Evolutionary conservation across 2,797 vertebrate genomes (phyloP), one percentile per base, ranked within the genome.

Genomic region (Phoebastria nigripes): DNA sequence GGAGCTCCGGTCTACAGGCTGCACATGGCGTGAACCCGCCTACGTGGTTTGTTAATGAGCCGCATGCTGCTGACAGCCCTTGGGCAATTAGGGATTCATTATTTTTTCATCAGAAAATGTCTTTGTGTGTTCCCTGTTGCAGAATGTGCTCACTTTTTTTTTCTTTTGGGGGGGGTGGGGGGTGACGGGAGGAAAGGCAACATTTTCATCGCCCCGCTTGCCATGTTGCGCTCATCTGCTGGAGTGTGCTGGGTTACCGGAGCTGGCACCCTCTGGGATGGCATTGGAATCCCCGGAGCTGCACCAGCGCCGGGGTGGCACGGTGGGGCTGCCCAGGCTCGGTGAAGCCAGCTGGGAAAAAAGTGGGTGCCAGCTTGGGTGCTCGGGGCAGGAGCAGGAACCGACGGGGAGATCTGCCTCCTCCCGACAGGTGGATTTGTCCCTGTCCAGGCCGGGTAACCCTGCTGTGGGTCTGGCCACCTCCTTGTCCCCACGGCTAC

Each of bases 171-270:
- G 15, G n/a, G n/a, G 24, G 18, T 17, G 5, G 5, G 2, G 5
- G 8, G 3, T 5, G 17, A 12, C 22, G 9, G 11, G 31, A n/a
- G 33, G 46, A n/a, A 37, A 19, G 22, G 19, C 26, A 6, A 25
- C 1, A 0, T 41, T 78, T 47, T 10, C 14, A 11, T 8, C 1
- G 1, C 28, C 42, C 12, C 1, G 0, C 26, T 65, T 19, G n/a
- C n/a, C 17, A 1, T 1, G 33, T 28, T 35, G 78, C 4, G 1
- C 37, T 21, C 3, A 44, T 33, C 29, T 13, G 25, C 58, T 24
- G 35, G 37, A 15, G 20, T 0, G 9, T 2, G 3, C 54, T 15
- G 49, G 42, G 25, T 29, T 9, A 15, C 15, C 1, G 12, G 49
- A 51, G 42, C 29, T 31, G 35, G 41, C 22, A 19, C 17, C 15